Conservation (phyloP, 2,888 invertebrate genomes). For the Frankliniella fusca region DNA sequence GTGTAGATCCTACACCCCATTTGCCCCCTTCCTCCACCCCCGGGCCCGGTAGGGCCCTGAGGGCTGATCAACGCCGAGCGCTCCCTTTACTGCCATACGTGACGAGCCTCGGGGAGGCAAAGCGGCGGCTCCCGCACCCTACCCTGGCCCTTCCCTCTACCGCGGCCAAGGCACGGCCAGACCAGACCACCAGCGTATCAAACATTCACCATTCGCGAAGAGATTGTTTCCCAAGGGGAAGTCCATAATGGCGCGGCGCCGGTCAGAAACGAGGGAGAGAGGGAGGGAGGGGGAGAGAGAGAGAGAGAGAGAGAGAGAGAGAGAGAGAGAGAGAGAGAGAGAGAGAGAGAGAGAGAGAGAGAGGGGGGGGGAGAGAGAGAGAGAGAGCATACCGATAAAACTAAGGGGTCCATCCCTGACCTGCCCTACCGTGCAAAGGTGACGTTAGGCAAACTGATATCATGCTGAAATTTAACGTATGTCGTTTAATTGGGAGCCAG, state of each 20-base stretch:
- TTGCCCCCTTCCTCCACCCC: not conserved
- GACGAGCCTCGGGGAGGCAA: not conserved
- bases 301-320: too few relatives aligned
- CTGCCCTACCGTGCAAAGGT: too few relatives aligned
- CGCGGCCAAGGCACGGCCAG: not conserved
- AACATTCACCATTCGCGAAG: slow-evolving; percentile 19
- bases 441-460: too few relatives aligned
- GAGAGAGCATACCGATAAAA: too few relatives aligned
- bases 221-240: slow-evolving; percentile 16
- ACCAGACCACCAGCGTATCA: not conserved
- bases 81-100: slow-evolving; percentile 22
- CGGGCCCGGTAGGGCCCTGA: not conserved
- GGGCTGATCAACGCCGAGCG: slow-evolving; percentile 10
- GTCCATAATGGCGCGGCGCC: not conserved
- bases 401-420: too few relatives aligned
- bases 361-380: too few relatives aligned
- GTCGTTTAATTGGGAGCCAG: too few relatives aligned
- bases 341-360: too few relatives aligned
- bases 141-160: not conserved
- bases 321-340: too few relatives aligned
- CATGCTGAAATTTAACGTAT: too few relatives aligned
- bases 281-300: not conserved
- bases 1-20: not conserved
- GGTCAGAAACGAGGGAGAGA: not conserved
- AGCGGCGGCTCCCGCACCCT: not conserved